Conservation (phyloP, 2,888 invertebrate genomes). For the Leptinotarsa rubiginosa region DNA sequence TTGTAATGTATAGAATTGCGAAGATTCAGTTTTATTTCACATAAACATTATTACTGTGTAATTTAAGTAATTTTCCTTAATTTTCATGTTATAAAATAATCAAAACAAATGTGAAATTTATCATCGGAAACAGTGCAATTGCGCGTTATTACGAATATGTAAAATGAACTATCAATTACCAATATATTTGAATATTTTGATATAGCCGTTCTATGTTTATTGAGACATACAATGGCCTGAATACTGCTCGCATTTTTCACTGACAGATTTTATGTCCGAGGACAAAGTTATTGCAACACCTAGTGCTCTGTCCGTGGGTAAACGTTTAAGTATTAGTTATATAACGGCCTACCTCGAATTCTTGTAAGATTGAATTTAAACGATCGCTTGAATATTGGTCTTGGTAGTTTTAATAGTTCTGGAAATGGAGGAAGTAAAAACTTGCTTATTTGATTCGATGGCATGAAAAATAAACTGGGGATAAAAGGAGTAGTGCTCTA, state of each 20-base stretch:
- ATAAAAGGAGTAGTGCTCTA: too few relatives aligned
- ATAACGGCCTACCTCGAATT: background rate
- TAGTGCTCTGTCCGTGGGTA: background rate
- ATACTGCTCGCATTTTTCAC: constrained; percentile 10
- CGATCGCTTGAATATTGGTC: background rate
- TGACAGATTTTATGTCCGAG: constrained; percentile 8
- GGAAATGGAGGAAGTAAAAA: too few relatives aligned
- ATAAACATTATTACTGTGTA: too few relatives aligned
- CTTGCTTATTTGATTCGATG: too few relatives aligned
- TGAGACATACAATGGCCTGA: constrained; percentile 14
- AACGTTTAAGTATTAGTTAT: background rate
- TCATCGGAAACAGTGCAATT: background rate
- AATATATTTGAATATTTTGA: background rate
- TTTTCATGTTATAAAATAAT: too few relatives aligned
- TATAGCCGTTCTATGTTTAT: background rate
- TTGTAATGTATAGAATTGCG: too few relatives aligned
- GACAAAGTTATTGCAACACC: constrained; percentile 5
- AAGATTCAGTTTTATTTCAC: too few relatives aligned
- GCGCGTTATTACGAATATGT: background rate
- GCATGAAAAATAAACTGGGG: too few relatives aligned
- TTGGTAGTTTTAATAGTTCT: too few relatives aligned
- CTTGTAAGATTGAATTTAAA: background rate
- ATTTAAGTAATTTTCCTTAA: too few relatives aligned
- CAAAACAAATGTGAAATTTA: too few relatives aligned
- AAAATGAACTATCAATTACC: background rate